Evolutionary conservation across 1,140 invertebrate species (phyloP), one percentile per base, ranked within the genome.

Genomic region (Cylas formicarius): DNA sequence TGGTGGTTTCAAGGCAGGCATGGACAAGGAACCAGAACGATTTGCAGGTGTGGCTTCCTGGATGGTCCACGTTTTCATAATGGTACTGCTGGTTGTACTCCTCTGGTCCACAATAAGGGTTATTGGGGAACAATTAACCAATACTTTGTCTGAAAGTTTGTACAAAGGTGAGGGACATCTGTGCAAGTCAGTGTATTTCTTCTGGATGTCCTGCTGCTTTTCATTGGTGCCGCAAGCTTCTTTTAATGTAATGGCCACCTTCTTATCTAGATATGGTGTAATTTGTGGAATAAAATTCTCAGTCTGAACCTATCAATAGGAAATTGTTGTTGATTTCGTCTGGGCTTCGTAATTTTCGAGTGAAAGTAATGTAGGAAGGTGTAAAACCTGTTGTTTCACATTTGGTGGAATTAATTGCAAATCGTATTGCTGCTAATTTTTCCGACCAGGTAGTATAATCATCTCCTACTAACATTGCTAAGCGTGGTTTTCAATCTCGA

Each of bases 331-430:
- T 29, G 8, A 38, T 39, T 6, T 52, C 53, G 22, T 55, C 28
- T 1, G 56, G 52, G 3, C 52, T 44, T 10, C 50, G 23, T 13
- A 67, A 28, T 37, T 67, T 61, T 27, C 65, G 37, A 57, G 48
- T 60, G 34, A 65, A 63, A 7, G 58, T 69, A 1, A 68, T 29
- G n/a, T 60, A 60, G 1, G 63, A 62, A 5, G 66, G 62, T 8
- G 61, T 60, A 16, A 46, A 40, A 40, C 55, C 39, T 2, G 63
- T 7, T 67, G 47, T 37, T 61, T 44, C 7, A 48, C 33, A 20
- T 14, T 4, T 36, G 49, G 65, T 63, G 72, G 2, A 35, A 56
- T 48, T 36, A 3, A 36, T 36, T 1, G 34, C 2, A 20, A 36
- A 36, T 9, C 4, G 34, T 19, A 36, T 36, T 11, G 8, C n/a